A percentile compares a stretch with the other conserved stretches of the same genome.
Conservation (phyloP, 2,888 invertebrate genomes). For the Gryllus longicercus region DNA sequence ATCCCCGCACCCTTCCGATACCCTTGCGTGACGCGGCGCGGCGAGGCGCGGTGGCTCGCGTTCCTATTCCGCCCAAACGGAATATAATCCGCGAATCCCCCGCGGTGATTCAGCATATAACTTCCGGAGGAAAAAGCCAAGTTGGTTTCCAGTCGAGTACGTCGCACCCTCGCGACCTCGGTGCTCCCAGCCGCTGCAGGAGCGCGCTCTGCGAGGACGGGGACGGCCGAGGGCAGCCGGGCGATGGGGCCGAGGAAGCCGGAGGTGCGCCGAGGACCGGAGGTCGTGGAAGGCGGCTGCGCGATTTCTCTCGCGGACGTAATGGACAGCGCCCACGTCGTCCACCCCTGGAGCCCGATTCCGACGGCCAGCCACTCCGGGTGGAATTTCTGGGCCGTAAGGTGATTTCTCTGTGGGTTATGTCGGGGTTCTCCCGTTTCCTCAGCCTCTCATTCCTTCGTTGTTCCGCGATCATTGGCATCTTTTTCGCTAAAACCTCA, state of each 20-base stretch:
- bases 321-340: too few relatives aligned
- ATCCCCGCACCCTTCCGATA: too few relatives aligned
- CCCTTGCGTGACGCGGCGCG: background rate
- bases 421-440: too few relatives aligned
- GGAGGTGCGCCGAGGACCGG: background rate
- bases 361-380: too few relatives aligned
- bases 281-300: background rate
- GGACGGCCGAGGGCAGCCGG: background rate
- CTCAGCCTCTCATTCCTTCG: too few relatives aligned
- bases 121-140: background rate
- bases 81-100: background rate
- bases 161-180: background rate
- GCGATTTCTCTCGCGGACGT: too few relatives aligned
- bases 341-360: too few relatives aligned
- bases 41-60: background rate
- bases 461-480: too few relatives aligned
- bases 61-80: slow-evolving; percentile 1
- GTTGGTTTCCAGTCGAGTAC: slow-evolving; percentile 17
- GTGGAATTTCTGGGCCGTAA: too few relatives aligned
- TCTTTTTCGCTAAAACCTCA: too few relatives aligned
- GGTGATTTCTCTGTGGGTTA: too few relatives aligned
- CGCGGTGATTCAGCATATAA: slow-evolving; percentile 17
- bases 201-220: background rate
- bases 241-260: background rate
- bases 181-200: background rate